phyloP scores from a whole-genome alignment of 2,888 invertebrate genomes.

The Phlogophora meticulosa region DNA sequence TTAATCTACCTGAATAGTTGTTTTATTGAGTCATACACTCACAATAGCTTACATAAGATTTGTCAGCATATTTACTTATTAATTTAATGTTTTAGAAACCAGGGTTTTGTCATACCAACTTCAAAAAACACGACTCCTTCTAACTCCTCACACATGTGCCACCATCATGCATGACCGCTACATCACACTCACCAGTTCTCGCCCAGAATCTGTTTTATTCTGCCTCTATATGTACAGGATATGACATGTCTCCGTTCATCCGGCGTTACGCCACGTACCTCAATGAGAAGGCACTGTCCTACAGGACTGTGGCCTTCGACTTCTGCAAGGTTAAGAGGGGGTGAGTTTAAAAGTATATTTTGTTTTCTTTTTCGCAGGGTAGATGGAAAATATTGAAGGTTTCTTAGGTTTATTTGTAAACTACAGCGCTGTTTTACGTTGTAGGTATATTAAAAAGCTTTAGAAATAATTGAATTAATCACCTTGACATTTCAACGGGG shows the following conservation, averaged over 20 bases:
- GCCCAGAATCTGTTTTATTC: constrained; percentile 38
- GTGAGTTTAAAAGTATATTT: constrained; percentile 91
- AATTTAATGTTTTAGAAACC: no score
- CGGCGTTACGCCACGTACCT: constrained; percentile 99
- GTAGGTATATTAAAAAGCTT: no score
- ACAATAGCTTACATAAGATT: no score
- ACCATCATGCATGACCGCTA: constrained; percentile 56
- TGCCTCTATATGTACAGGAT: constrained; percentile 92
- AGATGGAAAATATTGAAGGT: no score
- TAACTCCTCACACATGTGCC: background rate
- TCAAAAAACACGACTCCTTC: background rate
- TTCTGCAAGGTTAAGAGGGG: constrained; percentile 99
- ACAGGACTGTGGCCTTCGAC: constrained; percentile 99
- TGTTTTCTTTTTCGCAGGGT: background rate
- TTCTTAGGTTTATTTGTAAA: no score
- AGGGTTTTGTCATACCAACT: background rate
- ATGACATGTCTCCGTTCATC: constrained; percentile 99
- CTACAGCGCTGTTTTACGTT: no score
- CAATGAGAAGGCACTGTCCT: constrained; percentile 99
- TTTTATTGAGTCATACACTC: no score
- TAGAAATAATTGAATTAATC: no score
- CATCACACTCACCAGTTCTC: constrained; percentile 8
- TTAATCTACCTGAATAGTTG: no score
- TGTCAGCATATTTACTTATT: no score
- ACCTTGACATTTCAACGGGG: no score